phyloP scores from a whole-genome alignment of 2,888 invertebrate genomes.

The Rotaria socialis region DNA sequence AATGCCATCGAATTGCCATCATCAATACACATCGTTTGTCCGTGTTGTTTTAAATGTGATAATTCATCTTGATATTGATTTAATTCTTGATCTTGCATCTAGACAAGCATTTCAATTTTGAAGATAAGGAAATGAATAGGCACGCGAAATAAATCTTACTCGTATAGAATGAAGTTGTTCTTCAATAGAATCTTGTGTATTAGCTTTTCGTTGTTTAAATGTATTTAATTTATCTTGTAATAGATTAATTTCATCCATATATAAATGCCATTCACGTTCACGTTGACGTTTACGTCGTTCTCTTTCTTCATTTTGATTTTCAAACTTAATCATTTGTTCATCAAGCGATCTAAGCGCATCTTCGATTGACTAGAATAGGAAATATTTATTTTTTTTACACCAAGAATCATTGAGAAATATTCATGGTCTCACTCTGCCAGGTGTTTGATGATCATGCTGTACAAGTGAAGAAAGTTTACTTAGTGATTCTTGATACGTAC shows the following conservation, averaged over 20 bases:
- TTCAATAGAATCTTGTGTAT: conserved; percentile 19
- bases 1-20: conserved; percentile 11
- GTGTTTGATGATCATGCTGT: neutral
- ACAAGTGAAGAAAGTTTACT: conserved; percentile 14
- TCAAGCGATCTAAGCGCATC: conserved; percentile 20
- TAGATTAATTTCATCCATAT: conserved; percentile 24
- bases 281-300: conserved; percentile 24
- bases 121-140: neutral
- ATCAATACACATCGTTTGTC: neutral
- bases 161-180: conserved; percentile 30
- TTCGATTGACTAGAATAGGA: neutral
- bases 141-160: neutral
- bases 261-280: conserved; percentile 37
- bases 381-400: neutral
- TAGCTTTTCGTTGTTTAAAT: conserved; percentile 23
- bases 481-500: conserved; percentile 1
- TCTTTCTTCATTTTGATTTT: conserved; percentile 13
- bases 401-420: neutral
- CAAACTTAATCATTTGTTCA: conserved; percentile 35
- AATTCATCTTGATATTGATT: conserved; percentile 26
- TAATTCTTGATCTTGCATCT: conserved; percentile 32
- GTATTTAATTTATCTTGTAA: conserved; percentile 23
- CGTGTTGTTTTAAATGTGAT: conserved; percentile 30
- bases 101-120: neutral
- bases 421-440: neutral